Evolutionary conservation across 2,113 vertebrate species (phyloP).

Genomic region (Lutjanus erythropterus): DNA sequence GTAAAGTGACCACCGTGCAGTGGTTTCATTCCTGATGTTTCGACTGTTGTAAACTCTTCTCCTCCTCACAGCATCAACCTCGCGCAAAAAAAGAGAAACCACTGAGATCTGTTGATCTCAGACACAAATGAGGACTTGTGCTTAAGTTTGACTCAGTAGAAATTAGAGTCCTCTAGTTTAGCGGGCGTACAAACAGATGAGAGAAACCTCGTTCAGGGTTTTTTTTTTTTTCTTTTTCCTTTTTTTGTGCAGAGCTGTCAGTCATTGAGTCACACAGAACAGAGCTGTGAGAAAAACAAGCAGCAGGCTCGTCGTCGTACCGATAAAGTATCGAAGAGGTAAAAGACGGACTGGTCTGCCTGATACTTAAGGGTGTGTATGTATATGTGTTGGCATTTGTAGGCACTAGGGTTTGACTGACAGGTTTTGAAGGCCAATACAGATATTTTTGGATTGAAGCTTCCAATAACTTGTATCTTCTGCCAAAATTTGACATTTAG

Average conservation of each 20-base stretch:
- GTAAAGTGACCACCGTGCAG: slow-evolving; percentile 75
- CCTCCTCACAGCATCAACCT: slow-evolving; percentile 50
- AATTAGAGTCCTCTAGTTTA: slow-evolving; percentile 44
- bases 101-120: slow-evolving; percentile 7
- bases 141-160: slow-evolving; percentile 64
- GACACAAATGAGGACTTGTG: slow-evolving; percentile 72
- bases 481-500: slow-evolving; percentile 25
- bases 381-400: slow-evolving; percentile 42
- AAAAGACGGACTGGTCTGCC: slow-evolving; percentile 5
- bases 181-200: neutral
- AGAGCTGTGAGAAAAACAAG: slow-evolving; percentile 20
- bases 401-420: slow-evolving; percentile 73
- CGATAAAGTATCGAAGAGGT: slow-evolving; percentile 3
- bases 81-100: slow-evolving; percentile 7
- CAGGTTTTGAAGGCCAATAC: slow-evolving; percentile 61
- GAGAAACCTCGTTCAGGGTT: slow-evolving; percentile 2
- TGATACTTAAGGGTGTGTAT: slow-evolving; percentile 5
- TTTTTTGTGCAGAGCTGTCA: slow-evolving; percentile 44
- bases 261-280: slow-evolving; percentile 29
- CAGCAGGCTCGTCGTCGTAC: slow-evolving; percentile 26
- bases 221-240: too few relatives aligned
- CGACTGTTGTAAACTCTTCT: slow-evolving; percentile 69
- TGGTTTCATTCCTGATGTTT: slow-evolving; percentile 75
- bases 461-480: slow-evolving; percentile 23
- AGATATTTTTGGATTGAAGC: slow-evolving; percentile 43